Conservation (phyloP, 2,113 vertebrate species). For the Indicator maculatus region DNA sequence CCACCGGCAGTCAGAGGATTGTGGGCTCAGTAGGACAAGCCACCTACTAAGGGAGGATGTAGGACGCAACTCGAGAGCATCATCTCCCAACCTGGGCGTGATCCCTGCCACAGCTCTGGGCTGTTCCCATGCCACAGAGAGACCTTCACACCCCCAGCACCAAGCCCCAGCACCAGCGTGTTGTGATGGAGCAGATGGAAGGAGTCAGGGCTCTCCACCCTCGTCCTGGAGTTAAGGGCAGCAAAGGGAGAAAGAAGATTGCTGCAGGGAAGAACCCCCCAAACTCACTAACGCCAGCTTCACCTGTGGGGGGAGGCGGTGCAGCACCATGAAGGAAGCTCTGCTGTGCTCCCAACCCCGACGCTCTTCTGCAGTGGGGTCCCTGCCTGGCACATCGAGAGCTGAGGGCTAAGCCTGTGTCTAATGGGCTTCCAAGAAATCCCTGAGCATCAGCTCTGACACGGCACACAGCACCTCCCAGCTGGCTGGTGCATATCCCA, state of each 20-base stretch:
- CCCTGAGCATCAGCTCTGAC: not conserved
- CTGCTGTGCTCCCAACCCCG: not conserved
- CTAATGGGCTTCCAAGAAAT: not conserved
- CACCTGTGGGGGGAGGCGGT: not conserved
- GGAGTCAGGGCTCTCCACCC: too few species aligned
- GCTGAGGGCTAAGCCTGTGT: not conserved
- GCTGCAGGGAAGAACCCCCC: not conserved
- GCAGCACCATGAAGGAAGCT: not conserved
- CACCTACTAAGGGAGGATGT: too few species aligned
- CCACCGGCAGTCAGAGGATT: too few species aligned
- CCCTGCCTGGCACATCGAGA: not conserved
- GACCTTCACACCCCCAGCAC: not conserved
- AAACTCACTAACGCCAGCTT: too few species aligned
- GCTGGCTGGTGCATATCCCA: not conserved
- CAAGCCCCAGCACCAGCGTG: fast-evolving
- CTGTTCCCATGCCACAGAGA: not conserved
- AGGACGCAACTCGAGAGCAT: not conserved
- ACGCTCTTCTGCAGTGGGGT: fast-evolving
- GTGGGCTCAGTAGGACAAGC: not conserved
- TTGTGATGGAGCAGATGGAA: not conserved
- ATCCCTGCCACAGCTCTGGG: not conserved
- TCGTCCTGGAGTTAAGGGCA: not conserved
- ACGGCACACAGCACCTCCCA: fast-evolving
- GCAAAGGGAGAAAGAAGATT: not conserved
- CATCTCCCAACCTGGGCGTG: not conserved